Evolutionary conservation across 2,888 invertebrate species (phyloP), one percentile per base, ranked within the genome.

Genomic region (Lordiphosa andalusiaca): DNA sequence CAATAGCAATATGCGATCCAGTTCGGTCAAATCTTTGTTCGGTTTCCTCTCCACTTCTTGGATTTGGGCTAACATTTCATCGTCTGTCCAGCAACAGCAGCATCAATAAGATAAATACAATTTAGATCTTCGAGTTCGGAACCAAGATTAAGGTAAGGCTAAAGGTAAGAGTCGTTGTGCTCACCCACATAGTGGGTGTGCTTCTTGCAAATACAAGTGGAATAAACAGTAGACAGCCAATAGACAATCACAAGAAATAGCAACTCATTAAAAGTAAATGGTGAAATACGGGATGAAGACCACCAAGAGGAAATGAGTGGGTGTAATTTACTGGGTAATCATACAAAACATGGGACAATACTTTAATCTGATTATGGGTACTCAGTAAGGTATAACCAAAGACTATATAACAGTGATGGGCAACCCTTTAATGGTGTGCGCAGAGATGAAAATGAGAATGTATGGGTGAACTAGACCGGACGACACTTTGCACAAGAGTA

Each of bases 1-100:
- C 90, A 98, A 92, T 87, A 96, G 92, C 49, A 96, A 95, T 80
- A 97, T 94, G 86, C 95, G 95, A 67, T 96, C 96, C 82, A 95
- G 93, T 72, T 95, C 94, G 33, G 93, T 93, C 46, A 94, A 90
- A n/a, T 93, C 93, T 69, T 93, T 92, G 4, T 92, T 92, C 52
- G 90, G 89, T 85, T 94, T 94, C 86, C 91, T 90, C 85, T 93
- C 93, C 35, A 93, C 93, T 56, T 91, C 91, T 48, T 91, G 91
- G 64, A 93, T 93, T 76, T 93, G 88, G 85, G 91, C 92, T 90
- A 93, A 92, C 90, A 91, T 87, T 89, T 92, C 92, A 88, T 92
- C 92, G 69, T 88, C 88, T 88, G 53, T 56, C 37, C 58, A 30
- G 35, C 12, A 30, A 35, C n/a, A 52, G 46, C 36, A 36, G 30